Conservation (phyloP, 2,113 vertebrate species). For the Datnioides undecimradiatus region DNA sequence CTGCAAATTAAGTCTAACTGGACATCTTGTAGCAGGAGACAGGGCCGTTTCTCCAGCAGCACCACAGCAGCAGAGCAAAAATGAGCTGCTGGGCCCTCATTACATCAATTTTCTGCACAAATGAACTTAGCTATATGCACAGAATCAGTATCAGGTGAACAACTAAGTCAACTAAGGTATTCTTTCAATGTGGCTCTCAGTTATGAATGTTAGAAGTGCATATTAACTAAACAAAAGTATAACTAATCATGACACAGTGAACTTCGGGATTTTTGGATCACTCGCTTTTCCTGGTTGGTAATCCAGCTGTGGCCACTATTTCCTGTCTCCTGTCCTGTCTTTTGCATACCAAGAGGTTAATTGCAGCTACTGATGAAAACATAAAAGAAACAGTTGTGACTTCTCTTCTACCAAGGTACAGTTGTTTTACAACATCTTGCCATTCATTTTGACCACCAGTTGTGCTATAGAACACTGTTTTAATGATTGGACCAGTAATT, state of each 20-base stretch:
- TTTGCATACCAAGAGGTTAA: not conserved
- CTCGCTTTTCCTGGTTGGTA: not conserved
- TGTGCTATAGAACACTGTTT: no score
- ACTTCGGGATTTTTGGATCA: not conserved
- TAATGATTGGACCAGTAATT: not conserved
- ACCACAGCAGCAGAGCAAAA: not conserved
- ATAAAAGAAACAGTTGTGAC: not conserved
- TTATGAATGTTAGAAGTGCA: not conserved
- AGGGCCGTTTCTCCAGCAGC: constrained; percentile 3
- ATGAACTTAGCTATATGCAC: not conserved
- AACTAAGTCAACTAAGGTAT: no score
- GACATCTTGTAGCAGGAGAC: not conserved
- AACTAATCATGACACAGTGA: not conserved
- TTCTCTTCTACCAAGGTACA: not conserved
- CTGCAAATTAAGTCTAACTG: not conserved
- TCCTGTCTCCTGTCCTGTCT: not conserved
- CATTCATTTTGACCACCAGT: not conserved
- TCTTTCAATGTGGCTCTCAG: no score
- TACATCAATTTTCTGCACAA: not conserved
- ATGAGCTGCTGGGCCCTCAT: not conserved
- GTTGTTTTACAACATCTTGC: not conserved
- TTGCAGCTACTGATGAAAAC: not conserved
- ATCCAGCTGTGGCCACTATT: no score
- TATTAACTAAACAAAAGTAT: not conserved
- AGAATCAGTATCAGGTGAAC: not conserved